Percentiles rank a stretch among this genome's conserved stretches.
Evolutionary conservation across 92 coral and sea anemone genomes (phyloP).

Genomic region (Zoanthus sansibaricus): DNA sequence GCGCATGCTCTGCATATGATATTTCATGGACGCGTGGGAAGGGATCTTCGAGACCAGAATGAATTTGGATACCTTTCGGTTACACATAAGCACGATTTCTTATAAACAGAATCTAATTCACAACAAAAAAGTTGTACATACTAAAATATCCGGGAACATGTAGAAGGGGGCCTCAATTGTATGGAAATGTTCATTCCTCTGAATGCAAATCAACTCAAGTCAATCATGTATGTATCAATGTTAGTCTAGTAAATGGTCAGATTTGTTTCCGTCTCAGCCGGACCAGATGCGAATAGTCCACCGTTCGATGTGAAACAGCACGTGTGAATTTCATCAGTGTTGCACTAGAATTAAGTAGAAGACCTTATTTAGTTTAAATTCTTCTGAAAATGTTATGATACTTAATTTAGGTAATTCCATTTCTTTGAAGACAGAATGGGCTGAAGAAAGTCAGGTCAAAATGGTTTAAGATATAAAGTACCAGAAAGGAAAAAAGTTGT

Average conservation of each 20-base stretch:
- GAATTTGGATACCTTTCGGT: no score
- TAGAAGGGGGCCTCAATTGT: no score
- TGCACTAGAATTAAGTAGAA: conserved; percentile 66
- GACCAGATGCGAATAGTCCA: conserved; percentile 93
- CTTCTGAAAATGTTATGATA: not conserved
- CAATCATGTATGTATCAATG: not conserved
- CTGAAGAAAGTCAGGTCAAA: not conserved
- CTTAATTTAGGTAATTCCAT: not conserved
- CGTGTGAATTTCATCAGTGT: conserved; percentile 95
- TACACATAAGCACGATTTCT: no score
- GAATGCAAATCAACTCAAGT: no score
- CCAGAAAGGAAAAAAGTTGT: no score
- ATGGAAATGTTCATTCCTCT: no score
- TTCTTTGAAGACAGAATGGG: not conserved
- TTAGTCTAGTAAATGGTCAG: conserved; percentile 76
- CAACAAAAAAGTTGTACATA: no score
- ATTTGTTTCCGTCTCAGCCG: conserved; percentile 86
- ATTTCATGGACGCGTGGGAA: no score
- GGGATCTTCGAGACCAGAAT: no score
- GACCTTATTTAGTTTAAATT: not conserved
- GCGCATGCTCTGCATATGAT: no score
- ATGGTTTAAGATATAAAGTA: not conserved
- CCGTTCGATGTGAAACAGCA: conserved; percentile 96
- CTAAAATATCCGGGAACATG: no score
- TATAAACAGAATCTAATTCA: no score